These are phyloP conservation scores for Meda fulgida DNA, from an alignment of 2,797 vertebrate genomes.

Conservation along the genomic window DNA sequence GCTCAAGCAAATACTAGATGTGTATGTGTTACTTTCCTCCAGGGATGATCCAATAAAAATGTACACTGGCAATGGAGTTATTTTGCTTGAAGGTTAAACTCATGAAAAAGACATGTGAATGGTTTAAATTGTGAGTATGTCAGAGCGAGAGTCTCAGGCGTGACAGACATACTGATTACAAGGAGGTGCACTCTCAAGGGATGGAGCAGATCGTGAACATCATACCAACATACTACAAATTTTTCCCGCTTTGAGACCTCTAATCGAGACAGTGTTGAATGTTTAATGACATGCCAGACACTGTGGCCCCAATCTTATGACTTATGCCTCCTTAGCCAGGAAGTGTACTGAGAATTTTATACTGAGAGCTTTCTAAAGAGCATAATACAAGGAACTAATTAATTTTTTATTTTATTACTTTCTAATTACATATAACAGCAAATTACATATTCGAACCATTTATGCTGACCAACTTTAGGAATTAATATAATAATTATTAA, in stretches of 20 bases:
- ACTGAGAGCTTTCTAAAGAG: conserved; percentile 53
- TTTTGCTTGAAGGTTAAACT: conserved; percentile 26
- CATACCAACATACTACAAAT: conserved; percentile 11
- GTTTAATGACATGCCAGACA: conserved; percentile 61
- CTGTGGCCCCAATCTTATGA: conserved; percentile 56
- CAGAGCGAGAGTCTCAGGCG: conserved; percentile 16
- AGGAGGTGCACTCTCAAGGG: conserved; percentile 33
- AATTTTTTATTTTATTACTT: too few relatives aligned
- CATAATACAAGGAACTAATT: not conserved
- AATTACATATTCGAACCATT: not conserved
- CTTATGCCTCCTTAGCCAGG: conserved; percentile 46
- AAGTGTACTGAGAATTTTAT: conserved; percentile 42
- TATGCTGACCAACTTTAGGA: not conserved
- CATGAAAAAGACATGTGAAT: conserved; percentile 28
- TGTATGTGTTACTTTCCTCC: conserved; percentile 9
- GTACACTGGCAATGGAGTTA: conserved; percentile 16
- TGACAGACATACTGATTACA: conserved; percentile 50
- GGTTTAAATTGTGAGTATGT: conserved; percentile 24
- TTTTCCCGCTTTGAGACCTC: conserved; percentile 28
- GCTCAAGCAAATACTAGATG: conserved; percentile 24
- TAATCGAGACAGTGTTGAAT: conserved; percentile 56
- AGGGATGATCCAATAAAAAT: conserved; percentile 1
- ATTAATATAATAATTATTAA: too few relatives aligned
- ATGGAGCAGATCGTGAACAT: conserved; percentile 39
- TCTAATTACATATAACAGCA: too few relatives aligned